Evolutionary conservation across 2,113 vertebrate species (phyloP).

Genomic region (Poeciliopsis turrubarensis): DNA sequence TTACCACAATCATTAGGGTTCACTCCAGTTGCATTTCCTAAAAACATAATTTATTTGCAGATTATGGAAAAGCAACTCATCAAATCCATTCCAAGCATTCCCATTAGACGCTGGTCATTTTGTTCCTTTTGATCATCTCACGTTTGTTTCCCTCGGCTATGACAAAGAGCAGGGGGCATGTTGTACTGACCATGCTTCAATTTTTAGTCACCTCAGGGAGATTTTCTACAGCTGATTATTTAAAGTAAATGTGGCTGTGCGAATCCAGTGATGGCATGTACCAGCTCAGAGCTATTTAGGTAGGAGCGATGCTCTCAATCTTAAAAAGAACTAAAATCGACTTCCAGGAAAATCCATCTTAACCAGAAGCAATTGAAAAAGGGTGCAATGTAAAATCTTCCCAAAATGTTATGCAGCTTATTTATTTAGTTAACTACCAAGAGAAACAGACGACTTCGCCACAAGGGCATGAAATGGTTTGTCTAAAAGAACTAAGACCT

Average conservation of each 20-base stretch:
- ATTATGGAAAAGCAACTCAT: not conserved
- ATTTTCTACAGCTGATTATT: not conserved
- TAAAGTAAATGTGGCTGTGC: not conserved
- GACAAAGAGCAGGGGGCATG: not conserved
- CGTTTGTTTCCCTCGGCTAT: not conserved
- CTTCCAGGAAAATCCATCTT: not conserved
- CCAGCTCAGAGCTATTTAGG: not conserved
- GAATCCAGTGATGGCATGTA: not conserved
- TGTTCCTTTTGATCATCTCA: not conserved
- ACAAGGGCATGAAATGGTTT: not conserved
- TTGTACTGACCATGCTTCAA: not conserved
- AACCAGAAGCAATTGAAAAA: no score
- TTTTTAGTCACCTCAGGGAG: not conserved
- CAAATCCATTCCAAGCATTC: not conserved
- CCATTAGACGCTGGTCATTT: not conserved
- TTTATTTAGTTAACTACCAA: not conserved
- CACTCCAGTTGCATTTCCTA: not conserved
- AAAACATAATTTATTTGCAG: not conserved
- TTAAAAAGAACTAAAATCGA: not conserved
- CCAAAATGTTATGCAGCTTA: no score
- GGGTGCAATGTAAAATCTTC: not conserved
- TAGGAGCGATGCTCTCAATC: not conserved
- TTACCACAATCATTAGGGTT: not conserved
- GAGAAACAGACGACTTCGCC: not conserved
- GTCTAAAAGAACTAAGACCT: no score